Base-by-base conservation (phyloP, 2,113 vertebrate genomes). In the Naja naja region DNA sequence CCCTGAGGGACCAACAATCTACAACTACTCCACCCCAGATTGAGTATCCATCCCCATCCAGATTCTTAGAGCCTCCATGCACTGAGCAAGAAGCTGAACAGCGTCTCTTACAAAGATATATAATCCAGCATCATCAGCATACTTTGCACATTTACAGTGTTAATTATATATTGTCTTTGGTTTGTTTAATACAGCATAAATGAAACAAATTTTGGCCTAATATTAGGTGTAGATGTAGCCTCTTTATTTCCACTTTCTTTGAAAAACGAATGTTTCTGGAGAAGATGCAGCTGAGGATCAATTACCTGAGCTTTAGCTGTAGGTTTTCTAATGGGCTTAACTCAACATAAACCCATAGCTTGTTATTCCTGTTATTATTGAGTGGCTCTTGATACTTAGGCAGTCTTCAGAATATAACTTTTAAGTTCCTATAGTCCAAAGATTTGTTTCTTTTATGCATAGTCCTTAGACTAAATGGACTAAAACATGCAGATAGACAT, bases 361-460 rank as follows among this genome's bases (percentile, higher is more conserved):
- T 60, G 20, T 86, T 22, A 34, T 7, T 53, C 10, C 58, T 54
- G 7, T 25, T 92, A 20, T 34, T 54, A 11, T 47, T 74, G 43
- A 34, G 60, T 54, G 25, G 14, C 22, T 45, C 86, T 56, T 87
- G 18, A 10, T 69, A 22, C 34, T 20, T 6, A 10, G 34, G 0
- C 2, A 43, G 12, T 43, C 91, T 30, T 27, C 0, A 0, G 87
- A 30, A 86, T 27, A 16, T 69, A 87, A 91, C 91, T 5, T 0
- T 0, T 0, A 0, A 39, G 39, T 55, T 91, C 30, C 8, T 34
- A 64, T 22, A 81, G 18, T 81, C 34, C 7, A 81, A 81, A 43
- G 5, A 81, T 39, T 22, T 45, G 3, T 43, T 5, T 34, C 20
- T 54, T 0, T 0, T 87, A 30, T 11, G 23, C 53, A 0, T 0